A percentile compares a stretch with the other conserved stretches of the same genome.
Conservation (phyloP, 2,888 invertebrate species). For the Dynastes grantii region DNA sequence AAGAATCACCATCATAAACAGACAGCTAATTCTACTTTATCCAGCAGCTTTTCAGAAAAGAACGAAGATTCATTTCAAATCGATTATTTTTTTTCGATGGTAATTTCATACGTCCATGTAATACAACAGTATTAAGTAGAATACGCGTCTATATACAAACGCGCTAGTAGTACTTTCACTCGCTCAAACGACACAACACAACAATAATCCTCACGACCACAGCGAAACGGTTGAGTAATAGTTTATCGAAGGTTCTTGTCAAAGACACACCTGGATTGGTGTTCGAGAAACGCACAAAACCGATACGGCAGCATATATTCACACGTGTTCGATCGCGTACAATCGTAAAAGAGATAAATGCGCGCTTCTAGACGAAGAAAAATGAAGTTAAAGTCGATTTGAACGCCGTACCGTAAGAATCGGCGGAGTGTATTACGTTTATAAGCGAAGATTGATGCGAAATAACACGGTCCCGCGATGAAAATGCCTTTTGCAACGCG, state of each 20-base stretch:
- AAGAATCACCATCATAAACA: too few relatives aligned
- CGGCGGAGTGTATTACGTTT: neutral
- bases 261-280: conserved; percentile 38
- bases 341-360: neutral
- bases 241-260: conserved; percentile 35
- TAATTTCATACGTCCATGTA: too few relatives aligned
- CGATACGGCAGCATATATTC: neutral
- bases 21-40: too few relatives aligned
- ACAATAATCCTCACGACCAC: conserved; percentile 17
- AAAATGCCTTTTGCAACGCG: neutral
- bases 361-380: conserved; percentile 8
- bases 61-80: too few relatives aligned
- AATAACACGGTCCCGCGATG: neutral
- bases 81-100: too few relatives aligned
- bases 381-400: neutral
- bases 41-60: too few relatives aligned
- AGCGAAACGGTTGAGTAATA: conserved; percentile 28
- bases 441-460: neutral
- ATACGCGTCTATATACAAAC: too few relatives aligned
- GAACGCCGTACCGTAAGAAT: neutral
- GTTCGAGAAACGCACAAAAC: conserved; percentile 1
- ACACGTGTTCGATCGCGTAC: neutral
- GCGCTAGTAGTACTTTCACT: neutral
- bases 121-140: too few relatives aligned
- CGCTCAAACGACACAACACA: conserved; percentile 5